Conservation (phyloP, 1,140 invertebrate genomes). For the Leptestheria dahalacensis region DNA sequence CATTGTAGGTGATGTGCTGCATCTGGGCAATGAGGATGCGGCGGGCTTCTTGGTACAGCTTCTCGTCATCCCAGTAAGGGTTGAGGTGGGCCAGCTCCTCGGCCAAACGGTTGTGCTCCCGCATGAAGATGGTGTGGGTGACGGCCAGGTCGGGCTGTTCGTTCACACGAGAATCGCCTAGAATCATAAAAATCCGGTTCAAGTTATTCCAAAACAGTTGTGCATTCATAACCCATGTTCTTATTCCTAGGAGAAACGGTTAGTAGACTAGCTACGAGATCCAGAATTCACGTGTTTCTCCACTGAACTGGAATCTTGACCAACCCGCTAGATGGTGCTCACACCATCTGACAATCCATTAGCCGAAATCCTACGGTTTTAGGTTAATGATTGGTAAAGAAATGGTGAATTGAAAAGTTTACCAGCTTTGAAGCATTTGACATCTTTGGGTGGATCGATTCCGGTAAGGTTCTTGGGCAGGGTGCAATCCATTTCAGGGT, state of each 20-base stretch:
- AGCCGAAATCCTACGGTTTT: no score
- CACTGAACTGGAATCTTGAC: no score
- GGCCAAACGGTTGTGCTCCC: constrained; percentile 36
- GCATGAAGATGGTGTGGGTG: constrained; percentile 39
- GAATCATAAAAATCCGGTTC: background rate
- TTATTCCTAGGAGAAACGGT: no score
- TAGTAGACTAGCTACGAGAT: no score
- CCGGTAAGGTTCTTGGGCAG: constrained; percentile 9
- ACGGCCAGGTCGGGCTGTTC: constrained; percentile 38
- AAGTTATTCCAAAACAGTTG: no score
- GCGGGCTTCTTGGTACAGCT: constrained; percentile 37
- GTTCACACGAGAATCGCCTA: constrained; percentile 25
- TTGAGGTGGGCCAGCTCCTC: constrained; percentile 29
- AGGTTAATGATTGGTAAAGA: no score
- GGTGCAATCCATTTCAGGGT: constrained; percentile 6
- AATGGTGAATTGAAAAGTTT: no score
- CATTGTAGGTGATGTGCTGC: constrained; percentile 50
- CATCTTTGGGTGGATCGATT: background rate
- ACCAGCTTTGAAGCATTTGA: constrained; percentile 17
- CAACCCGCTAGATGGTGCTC: no score
- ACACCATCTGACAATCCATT: no score
- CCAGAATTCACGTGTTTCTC: no score
- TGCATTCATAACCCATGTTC: background rate
- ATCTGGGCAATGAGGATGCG: constrained; percentile 35
- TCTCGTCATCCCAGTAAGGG: constrained; percentile 33